Percentiles rank a stretch among this genome's conserved stretches.
phyloP scores from a whole-genome alignment of 1,140 invertebrate species.

The Berghia stephanieae region DNA sequence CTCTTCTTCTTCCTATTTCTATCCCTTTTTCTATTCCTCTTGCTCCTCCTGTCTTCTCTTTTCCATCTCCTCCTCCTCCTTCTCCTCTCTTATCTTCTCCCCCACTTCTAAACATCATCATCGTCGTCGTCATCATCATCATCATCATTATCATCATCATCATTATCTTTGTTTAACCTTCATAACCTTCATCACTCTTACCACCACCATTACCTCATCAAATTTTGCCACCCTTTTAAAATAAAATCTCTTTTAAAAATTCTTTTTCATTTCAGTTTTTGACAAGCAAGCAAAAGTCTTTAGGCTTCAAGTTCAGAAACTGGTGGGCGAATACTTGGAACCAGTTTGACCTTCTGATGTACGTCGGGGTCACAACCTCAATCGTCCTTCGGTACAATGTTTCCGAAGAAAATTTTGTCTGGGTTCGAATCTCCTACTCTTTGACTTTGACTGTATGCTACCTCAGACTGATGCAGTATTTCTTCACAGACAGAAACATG shows the following conservation, averaged over 20 bases:
- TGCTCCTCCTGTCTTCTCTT: no score
- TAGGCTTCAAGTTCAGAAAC: slow-evolving; percentile 51
- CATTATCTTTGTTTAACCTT: no score
- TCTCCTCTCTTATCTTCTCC: no score
- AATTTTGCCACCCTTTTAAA: not conserved
- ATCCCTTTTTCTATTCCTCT: no score
- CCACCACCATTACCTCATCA: no score
- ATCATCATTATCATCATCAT: no score
- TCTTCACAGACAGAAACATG: slow-evolving; percentile 60
- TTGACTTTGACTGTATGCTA: slow-evolving; percentile 56
- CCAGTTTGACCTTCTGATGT: slow-evolving; percentile 59
- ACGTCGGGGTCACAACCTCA: slow-evolving; percentile 52
- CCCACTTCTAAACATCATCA: no score
- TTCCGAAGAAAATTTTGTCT: slow-evolving; percentile 38
- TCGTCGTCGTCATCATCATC: no score
- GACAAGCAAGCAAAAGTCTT: slow-evolving; percentile 46
- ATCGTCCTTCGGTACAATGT: slow-evolving; percentile 54
- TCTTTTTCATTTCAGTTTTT: slow-evolving; percentile 43
- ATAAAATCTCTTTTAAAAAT: not conserved
- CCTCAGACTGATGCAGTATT: slow-evolving; percentile 61
- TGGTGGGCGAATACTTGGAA: slow-evolving; percentile 62
- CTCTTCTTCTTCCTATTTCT: no score
- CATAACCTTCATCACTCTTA: no score
- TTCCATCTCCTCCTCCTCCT: no score
- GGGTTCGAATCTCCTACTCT: slow-evolving; percentile 52